phyloP scores from a whole-genome alignment of 2,113 vertebrate species.

The Pampusana beccarii region DNA sequence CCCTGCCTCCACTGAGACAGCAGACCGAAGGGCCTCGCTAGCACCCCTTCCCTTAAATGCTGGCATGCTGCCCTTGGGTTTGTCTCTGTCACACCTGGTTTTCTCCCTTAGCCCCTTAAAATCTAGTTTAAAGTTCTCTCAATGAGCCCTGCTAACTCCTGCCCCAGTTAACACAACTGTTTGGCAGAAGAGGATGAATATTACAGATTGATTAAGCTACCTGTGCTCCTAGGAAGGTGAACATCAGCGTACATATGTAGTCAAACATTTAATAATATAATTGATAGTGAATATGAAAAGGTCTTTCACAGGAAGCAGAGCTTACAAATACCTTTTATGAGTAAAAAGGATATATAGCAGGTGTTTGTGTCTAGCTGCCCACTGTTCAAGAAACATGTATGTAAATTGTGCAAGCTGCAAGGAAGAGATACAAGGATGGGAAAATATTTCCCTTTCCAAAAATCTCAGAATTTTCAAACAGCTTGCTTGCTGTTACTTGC shows the following conservation, averaged over 20 bases:
- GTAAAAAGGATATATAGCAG: neutral
- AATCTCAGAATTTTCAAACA: neutral
- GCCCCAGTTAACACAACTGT: neutral
- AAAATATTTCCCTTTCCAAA: neutral
- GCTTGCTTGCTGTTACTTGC: neutral
- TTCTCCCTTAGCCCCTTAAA: too few relatives aligned
- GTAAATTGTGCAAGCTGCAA: neutral
- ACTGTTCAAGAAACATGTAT: neutral
- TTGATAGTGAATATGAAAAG: neutral
- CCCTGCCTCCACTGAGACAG: too few relatives aligned
- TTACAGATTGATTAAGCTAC: neutral
- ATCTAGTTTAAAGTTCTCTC: too few relatives aligned
- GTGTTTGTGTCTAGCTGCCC: neutral
- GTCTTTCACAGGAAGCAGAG: neutral
- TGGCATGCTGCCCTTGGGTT: too few relatives aligned
- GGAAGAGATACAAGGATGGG: neutral
- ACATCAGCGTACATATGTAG: neutral
- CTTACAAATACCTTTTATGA: neutral
- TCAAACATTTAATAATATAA: neutral
- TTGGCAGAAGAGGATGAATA: neutral
- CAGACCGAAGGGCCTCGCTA: too few relatives aligned
- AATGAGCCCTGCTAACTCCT: too few relatives aligned
- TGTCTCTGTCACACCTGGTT: too few relatives aligned
- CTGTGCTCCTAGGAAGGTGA: neutral
- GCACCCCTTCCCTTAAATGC: too few relatives aligned